Evolutionary conservation across 2,113 vertebrate species (phyloP).

Genomic region (Myotis yumanensis): DNA sequence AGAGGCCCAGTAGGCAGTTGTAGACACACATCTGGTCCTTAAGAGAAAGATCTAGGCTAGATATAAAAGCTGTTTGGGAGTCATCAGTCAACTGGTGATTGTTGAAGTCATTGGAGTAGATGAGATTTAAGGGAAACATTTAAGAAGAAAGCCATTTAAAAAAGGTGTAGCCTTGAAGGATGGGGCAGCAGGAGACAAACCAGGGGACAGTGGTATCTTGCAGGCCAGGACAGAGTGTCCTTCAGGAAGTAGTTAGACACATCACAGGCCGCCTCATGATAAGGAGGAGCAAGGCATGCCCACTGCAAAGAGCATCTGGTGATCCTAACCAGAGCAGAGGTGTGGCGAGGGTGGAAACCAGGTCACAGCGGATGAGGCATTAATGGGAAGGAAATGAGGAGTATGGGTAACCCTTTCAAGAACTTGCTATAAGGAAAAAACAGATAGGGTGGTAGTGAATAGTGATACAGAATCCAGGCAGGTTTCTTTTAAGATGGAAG

Average conservation of each 20-base stretch:
- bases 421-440: neutral
- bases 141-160: neutral
- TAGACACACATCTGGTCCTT: neutral
- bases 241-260: neutral
- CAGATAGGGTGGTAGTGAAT: neutral
- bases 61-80: neutral
- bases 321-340: neutral
- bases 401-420: neutral
- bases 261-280: neutral
- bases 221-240: neutral
- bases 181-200: neutral
- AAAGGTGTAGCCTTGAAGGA: neutral
- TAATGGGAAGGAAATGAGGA: neutral
- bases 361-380: accelerated
- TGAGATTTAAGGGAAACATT: neutral
- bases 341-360: neutral
- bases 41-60: neutral
- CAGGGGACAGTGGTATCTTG: neutral
- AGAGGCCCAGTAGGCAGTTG: neutral
- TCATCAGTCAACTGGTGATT: neutral
- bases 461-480: neutral
- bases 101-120: neutral
- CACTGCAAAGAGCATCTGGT: neutral
- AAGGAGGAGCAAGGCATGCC: neutral
- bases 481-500: neutral